These are phyloP conservation scores for Pectinophora gossypiella DNA, from an alignment of 1,140 invertebrate genomes.

Conservation along the genomic window DNA sequence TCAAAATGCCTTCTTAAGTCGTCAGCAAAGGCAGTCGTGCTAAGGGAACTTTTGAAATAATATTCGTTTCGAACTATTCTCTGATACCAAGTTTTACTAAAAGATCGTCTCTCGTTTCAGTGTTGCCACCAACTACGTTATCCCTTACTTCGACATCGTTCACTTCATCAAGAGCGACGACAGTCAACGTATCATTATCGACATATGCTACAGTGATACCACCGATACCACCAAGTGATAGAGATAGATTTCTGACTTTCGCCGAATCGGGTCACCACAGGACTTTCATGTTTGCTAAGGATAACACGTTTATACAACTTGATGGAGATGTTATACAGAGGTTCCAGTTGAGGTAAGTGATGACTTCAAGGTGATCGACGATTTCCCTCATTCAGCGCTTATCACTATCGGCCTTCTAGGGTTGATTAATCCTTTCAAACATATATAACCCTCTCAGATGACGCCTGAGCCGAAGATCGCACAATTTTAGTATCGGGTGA, in stretches of 20 bases:
- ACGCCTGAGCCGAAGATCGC: no score
- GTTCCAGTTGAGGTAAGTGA: constrained; percentile 88
- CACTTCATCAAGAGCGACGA: constrained; percentile 32
- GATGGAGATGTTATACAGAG: constrained; percentile 89
- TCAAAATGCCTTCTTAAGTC: no score
- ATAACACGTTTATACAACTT: constrained; percentile 91
- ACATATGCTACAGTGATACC: constrained; percentile 64
- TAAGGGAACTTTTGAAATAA: no score
- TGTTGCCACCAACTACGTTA: constrained; percentile 46
- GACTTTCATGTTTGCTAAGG: constrained; percentile 91
- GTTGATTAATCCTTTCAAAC: no score
- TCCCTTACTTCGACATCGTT: constrained; percentile 39
- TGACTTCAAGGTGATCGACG: no score
- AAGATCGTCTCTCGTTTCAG: constrained; percentile 37
- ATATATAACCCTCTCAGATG: no score
- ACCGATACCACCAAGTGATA: constrained; percentile 81
- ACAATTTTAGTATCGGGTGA: no score
- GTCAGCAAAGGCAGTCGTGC: no score
- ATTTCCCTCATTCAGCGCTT: no score
- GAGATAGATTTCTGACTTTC: constrained; percentile 86
- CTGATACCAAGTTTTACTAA: no score
- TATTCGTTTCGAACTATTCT: no score
- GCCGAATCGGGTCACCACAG: constrained; percentile 86
- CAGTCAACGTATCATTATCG: constrained; percentile 45
- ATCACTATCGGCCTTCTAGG: no score